Conservation (phyloP, 2,888 invertebrate species). For the Venustoraphidia nigricollis region DNA sequence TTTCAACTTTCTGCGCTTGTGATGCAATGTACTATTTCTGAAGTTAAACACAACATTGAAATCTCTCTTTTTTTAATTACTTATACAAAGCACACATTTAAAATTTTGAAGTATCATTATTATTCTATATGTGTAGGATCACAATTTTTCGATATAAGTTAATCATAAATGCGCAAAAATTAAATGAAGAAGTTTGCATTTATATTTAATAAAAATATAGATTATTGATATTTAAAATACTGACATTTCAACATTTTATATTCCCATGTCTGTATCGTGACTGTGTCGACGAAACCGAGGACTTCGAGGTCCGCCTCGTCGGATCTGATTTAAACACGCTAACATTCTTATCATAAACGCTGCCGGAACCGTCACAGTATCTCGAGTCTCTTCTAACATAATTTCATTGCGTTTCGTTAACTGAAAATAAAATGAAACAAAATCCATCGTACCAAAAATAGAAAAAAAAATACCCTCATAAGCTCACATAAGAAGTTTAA, state of each 20-base stretch:
- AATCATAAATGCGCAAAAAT: too few species aligned
- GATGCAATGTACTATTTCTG: too few species aligned
- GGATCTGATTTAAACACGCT: slow-evolving; percentile 49
- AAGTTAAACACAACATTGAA: too few species aligned
- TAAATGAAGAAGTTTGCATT: too few species aligned
- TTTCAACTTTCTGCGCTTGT: too few species aligned
- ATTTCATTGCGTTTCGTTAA: slow-evolving; percentile 60
- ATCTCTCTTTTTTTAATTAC: too few species aligned
- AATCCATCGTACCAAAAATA: neutral
- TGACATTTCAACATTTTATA: too few species aligned
- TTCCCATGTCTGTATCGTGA: slow-evolving; percentile 6
- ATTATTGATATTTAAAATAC: too few species aligned
- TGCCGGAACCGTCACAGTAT: slow-evolving; percentile 77
- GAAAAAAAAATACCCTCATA: slow-evolving; percentile 9
- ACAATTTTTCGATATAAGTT: slow-evolving; percentile 1
- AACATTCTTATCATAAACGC: slow-evolving; percentile 70
- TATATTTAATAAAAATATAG: too few species aligned
- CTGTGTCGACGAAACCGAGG: slow-evolving; percentile 6
- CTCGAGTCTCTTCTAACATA: slow-evolving; percentile 74
- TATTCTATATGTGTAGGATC: slow-evolving; percentile 2
- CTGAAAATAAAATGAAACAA: slow-evolving; percentile 27
- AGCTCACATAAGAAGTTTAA: too few species aligned
- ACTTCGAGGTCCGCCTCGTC: slow-evolving; percentile 28
- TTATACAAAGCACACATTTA: neutral
- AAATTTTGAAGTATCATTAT: slow-evolving; percentile 3